These are phyloP conservation scores for Chloroclystis v-ata DNA, from an alignment of 2,888 invertebrate species.

Conservation along the genomic window DNA sequence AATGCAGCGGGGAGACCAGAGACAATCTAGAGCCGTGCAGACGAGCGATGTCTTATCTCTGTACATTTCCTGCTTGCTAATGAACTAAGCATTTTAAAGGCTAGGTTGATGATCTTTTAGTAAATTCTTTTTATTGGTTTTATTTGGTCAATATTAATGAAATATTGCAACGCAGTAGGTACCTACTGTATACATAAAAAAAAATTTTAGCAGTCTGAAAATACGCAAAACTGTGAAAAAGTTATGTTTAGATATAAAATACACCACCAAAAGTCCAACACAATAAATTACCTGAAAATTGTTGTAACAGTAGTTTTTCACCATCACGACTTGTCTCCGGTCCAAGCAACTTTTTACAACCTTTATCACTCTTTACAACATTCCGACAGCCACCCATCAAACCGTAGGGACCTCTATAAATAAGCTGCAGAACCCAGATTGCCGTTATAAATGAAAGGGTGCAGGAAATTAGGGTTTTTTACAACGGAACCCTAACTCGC, in stretches of 20 bases:
- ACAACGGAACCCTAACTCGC: constrained; percentile 58
- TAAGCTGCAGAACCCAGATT: constrained; percentile 72
- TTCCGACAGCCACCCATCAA: constrained; percentile 72
- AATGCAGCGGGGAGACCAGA: constrained; percentile 40
- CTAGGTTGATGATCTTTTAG: not conserved
- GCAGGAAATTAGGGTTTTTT: constrained; percentile 78
- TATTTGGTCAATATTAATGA: no score
- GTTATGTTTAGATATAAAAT: no score
- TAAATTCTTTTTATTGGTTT: no score
- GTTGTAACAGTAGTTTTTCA: not conserved
- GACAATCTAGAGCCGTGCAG: constrained; percentile 17
- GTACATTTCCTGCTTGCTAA: constrained; percentile 1
- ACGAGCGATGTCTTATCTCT: constrained; percentile 14
- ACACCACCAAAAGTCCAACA: no score
- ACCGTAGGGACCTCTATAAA: constrained; percentile 69
- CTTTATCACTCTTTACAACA: constrained; percentile 68
- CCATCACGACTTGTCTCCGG: constrained; percentile 30
- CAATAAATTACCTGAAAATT: not conserved
- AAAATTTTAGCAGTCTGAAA: no score
- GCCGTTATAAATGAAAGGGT: constrained; percentile 77
- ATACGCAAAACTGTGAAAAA: no score
- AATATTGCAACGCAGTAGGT: no score
- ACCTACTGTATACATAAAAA: no score
- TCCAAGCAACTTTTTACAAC: constrained; percentile 53
- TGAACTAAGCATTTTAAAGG: not conserved